phyloP scores from a whole-genome alignment of 2,113 vertebrate genomes.

The Hystrix cristata region DNA sequence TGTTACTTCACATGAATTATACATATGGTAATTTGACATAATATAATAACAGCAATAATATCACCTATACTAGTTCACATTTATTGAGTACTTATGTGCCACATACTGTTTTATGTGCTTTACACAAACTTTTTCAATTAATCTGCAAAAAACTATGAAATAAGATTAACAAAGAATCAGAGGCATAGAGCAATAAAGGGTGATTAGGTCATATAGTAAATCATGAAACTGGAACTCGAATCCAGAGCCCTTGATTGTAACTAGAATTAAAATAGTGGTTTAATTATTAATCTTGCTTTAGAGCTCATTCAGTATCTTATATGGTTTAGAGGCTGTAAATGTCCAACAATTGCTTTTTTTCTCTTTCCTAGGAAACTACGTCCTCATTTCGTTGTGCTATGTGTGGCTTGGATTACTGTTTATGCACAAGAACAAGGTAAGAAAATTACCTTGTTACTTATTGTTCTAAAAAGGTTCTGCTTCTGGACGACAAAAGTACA shows the following conservation, averaged over 20 bases:
- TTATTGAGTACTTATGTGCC: not conserved
- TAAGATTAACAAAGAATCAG: not conserved
- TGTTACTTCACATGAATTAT: slow-evolving; percentile 8
- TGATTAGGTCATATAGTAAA: not conserved
- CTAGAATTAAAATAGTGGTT: slow-evolving; percentile 29
- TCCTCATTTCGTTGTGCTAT: slow-evolving; percentile 94
- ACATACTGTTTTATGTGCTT: not conserved
- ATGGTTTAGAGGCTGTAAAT: slow-evolving; percentile 41
- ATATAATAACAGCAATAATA: not conserved
- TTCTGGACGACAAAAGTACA: slow-evolving; percentile 23
- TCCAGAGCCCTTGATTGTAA: slow-evolving; percentile 8
- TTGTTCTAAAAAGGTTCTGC: slow-evolving; percentile 36
- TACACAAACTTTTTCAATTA: slow-evolving; percentile 15
- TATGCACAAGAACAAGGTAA: slow-evolving; percentile 91
- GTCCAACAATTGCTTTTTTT: slow-evolving; percentile 42
- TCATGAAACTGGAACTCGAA: not conserved
- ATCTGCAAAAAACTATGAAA: not conserved
- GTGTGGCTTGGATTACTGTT: slow-evolving; percentile 90
- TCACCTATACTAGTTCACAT: not conserved
- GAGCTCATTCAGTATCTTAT: not conserved
- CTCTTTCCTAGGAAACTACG: slow-evolving; percentile 92
- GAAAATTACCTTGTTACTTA: slow-evolving; percentile 55
- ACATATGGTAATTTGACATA: slow-evolving; percentile 18
- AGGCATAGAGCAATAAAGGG: not conserved
- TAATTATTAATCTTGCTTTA: slow-evolving; percentile 7